Conservation (phyloP, 2,797 vertebrate species). For the Chelon auratus region DNA sequence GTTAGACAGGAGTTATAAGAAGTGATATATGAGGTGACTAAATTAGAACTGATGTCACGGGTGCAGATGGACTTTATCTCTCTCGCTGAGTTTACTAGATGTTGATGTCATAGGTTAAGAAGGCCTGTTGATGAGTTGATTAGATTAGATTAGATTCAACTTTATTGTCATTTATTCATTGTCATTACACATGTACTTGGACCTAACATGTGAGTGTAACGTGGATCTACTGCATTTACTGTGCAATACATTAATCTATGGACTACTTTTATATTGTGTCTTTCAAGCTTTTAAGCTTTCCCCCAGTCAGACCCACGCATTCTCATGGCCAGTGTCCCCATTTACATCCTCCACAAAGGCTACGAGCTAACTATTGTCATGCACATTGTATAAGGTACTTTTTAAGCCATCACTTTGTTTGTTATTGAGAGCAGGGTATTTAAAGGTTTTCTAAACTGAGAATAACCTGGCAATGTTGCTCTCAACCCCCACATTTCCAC, state of each 20-base stretch:
- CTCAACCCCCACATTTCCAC: slow-evolving; percentile 43
- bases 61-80: slow-evolving; percentile 9
- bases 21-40: background rate
- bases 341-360: slow-evolving; percentile 40
- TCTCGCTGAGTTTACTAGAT: slow-evolving; percentile 1
- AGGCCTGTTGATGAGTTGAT: slow-evolving; percentile 1
- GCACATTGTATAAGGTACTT: slow-evolving; percentile 31
- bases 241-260: background rate
- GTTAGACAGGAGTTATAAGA: background rate
- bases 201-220: background rate
- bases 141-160: too few species aligned
- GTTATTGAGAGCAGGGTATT: slow-evolving; percentile 56
- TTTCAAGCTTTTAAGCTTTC: background rate
- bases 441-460: slow-evolving; percentile 34
- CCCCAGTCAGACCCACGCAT: background rate
- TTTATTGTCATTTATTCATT: too few species aligned
- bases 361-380: slow-evolving; percentile 45
- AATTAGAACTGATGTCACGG: slow-evolving; percentile 17
- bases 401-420: slow-evolving; percentile 37
- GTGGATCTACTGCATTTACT: background rate
- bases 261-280: background rate
- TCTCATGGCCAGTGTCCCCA: background rate
- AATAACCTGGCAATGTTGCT: slow-evolving; percentile 40
- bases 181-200: too few species aligned
- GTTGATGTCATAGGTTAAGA: slow-evolving; percentile 22